Evolutionary conservation across 2,113 vertebrate species (phyloP).

Genomic region (Otis tarda): DNA sequence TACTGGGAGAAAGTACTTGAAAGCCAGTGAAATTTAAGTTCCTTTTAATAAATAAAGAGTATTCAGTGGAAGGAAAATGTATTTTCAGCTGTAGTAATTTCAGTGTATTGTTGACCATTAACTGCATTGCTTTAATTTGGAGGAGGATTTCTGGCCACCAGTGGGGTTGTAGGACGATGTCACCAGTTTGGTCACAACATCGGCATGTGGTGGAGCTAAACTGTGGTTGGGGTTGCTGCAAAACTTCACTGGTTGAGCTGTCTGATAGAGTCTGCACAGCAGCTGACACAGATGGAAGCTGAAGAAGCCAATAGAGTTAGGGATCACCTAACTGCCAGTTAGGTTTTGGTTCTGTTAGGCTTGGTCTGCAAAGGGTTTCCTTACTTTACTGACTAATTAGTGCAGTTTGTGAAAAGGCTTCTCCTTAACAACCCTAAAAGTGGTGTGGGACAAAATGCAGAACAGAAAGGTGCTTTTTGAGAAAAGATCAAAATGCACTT

Average conservation of each 20-base stretch:
- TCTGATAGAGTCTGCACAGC: background rate
- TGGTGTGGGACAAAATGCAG: background rate
- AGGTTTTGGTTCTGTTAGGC: background rate
- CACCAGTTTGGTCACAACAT: background rate
- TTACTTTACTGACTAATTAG: background rate
- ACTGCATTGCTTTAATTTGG: background rate
- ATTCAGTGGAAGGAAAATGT: background rate
- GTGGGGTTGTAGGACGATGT: background rate
- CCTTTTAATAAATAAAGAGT: background rate
- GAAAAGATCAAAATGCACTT: background rate
- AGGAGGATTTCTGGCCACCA: background rate
- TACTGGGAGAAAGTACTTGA: background rate
- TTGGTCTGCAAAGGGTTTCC: background rate
- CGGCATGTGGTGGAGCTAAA: background rate
- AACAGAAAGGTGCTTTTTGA: background rate
- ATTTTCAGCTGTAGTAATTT: background rate
- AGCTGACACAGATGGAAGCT: rapidly evolving
- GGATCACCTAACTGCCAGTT: background rate
- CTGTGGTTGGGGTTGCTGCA: rapidly evolving
- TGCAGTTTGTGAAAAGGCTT: background rate
- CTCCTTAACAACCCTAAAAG: background rate
- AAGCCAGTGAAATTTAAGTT: background rate
- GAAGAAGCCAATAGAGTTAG: background rate
- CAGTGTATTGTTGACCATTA: background rate
- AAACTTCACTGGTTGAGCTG: background rate